Evolutionary conservation across 2,888 invertebrate genomes (phyloP), one percentile per base, ranked within the genome.

Genomic region (Galeruca laticollis): DNA sequence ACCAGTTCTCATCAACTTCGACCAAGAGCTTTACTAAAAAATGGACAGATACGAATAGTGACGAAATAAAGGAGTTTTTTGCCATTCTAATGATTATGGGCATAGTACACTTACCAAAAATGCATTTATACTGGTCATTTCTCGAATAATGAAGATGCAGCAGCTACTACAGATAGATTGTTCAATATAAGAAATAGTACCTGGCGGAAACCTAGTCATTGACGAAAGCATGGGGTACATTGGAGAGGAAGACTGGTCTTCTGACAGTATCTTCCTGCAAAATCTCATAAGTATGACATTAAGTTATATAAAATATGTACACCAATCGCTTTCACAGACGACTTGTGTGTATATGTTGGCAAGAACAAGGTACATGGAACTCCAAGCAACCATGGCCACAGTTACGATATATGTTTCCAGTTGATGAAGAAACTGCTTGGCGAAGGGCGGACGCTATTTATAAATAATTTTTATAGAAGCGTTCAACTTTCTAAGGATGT

Each of bases 401-500:
- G 26, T 26, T 65, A 26, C 37, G 57, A 65, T 57, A 18, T 64
- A 40, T 65, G 57, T 65, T 43, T 57, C 1, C 26, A 60, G 31
- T 35, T 61, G 8, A 52, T 68, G 61, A 18, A 61, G 35, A 37
- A 52, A 37, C 68, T 61, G 3, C 21, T 68, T 54, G 31, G 43
- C 54, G 60, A 68, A 68, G 67, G 67, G 37, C 51, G 67, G 10
- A 60, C 60, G 33, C 37, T 67, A 66, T 64, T 54, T 64, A 64
- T 52, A 64, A 64, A 69, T 26, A 70, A 67, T 60, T 67, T 56
- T 59, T 70, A 70, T 68, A 68, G 63, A 18, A 67, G 59, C 56
- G 60, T 72, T 52, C 49, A 49, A 49, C n/a, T 69, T 2, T 59
- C 35, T 40, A 64, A 72, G 31, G 64, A 68, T 21, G 64, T 72